Evolutionary conservation across 1,140 invertebrate genomes (phyloP), one percentile per base, ranked within the genome.

Genomic region (Pentalonia nigronervosa): DNA sequence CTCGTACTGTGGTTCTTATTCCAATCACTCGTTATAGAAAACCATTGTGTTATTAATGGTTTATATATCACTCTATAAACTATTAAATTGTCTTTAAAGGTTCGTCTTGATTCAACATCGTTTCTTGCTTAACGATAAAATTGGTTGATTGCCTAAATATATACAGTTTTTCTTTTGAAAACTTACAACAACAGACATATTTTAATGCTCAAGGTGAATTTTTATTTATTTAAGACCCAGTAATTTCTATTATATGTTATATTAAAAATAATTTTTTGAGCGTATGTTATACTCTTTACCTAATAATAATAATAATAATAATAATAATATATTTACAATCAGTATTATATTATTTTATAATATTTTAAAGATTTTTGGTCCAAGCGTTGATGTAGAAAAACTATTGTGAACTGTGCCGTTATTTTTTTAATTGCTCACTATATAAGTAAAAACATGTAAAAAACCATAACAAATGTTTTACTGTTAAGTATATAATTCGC

Each of bases 401-500:
- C n/a, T 48, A 53, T 89, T 25, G 20, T 89, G 87, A 89, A 53
- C 87, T 23, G 21, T 34, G 20, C 87, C 48, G 50, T 90, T 90
- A 45, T 90, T 20, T 67, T 67, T 90, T 60, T 60, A 90, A 90
- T 90, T 67, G 53, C 34, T n/a, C 23, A 21, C 53, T 90, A 2
- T 20, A 53, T 53, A 30, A 30, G 60, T 76, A 17, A n/a, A n/a
- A 30, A 45, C 25, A 89, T 53, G 21, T 45, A 90, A 45, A 90
- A 90, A 90, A 90, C 34, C 67, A 83, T 56, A 93, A 60, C 50
- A 45, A 84, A 30, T 67, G 30, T 93, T 93, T 93, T 93, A 93
- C 81, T 86, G 76, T 93, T 93, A 93, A 45, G 7, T 53, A 53
- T 53, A 92, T 92, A 50, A 83, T 50, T 81, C 67, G 36, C 47